These are phyloP conservation scores for Barnardius zonarius DNA, from an alignment of 2,113 vertebrate species.

Conservation along the genomic window DNA sequence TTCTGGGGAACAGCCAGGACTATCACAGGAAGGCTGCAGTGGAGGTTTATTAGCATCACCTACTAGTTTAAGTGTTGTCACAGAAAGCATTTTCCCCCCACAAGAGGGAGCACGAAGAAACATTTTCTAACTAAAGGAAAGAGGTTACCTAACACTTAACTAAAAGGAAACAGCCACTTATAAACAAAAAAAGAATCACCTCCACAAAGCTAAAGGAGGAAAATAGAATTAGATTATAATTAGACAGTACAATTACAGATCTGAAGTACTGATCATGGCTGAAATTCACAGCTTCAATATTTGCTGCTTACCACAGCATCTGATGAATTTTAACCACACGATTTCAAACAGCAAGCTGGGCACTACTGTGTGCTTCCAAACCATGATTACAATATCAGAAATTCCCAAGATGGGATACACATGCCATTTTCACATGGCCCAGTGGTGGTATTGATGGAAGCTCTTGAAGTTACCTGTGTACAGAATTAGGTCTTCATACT, in stretches of 20 bases:
- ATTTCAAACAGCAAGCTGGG: background rate
- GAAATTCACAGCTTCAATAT: background rate
- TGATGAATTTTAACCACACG: background rate
- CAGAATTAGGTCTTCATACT: background rate
- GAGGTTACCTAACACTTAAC: background rate
- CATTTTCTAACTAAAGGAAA: background rate
- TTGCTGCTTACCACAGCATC: background rate
- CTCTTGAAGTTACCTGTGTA: background rate
- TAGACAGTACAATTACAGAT: background rate
- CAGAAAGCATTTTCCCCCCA: background rate
- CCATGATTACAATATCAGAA: background rate
- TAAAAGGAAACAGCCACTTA: background rate
- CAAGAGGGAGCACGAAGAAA: conserved; percentile 7
- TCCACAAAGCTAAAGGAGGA: background rate
- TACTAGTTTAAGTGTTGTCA: background rate
- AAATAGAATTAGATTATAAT: background rate
- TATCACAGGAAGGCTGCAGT: background rate
- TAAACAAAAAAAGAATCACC: background rate
- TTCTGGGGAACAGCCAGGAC: background rate
- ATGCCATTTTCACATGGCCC: background rate
- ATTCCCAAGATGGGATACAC: background rate
- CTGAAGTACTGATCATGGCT: background rate
- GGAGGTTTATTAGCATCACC: background rate
- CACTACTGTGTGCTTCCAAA: background rate
- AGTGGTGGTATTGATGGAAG: background rate